Evolutionary conservation across 2,113 vertebrate genomes (phyloP).

Genomic region (Ochotona curzoniae): DNA sequence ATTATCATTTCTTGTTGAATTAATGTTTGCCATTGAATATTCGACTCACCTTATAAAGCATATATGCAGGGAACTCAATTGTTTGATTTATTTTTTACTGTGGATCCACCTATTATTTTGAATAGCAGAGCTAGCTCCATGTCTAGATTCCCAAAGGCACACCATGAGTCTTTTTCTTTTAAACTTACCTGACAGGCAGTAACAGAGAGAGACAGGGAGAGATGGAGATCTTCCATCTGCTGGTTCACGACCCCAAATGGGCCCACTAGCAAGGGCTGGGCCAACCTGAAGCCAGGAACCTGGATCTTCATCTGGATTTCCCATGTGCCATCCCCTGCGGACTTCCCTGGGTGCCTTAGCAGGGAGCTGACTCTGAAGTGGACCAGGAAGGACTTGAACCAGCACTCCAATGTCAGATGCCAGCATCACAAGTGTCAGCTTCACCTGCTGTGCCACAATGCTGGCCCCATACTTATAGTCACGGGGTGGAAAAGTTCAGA

Average conservation of each 20-base stretch:
- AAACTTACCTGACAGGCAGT: no score
- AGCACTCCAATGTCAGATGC: no score
- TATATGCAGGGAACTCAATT: conserved; percentile 6
- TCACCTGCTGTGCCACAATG: no score
- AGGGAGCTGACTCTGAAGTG: no score
- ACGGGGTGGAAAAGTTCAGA: neutral
- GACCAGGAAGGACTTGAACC: no score
- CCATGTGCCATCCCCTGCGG: no score
- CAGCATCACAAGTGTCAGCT: no score
- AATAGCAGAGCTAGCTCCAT: neutral
- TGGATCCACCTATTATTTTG: conserved; percentile 40
- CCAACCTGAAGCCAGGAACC: no score
- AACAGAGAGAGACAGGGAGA: neutral
- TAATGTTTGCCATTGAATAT: conserved; percentile 58
- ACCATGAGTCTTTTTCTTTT: neutral
- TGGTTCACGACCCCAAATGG: no score
- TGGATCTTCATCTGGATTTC: no score
- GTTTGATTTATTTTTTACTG: conserved; percentile 41
- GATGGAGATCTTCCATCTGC: neutral
- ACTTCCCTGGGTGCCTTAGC: no score
- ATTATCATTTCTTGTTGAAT: conserved; percentile 71
- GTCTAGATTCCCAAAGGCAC: neutral
- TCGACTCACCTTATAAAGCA: conserved; percentile 52
- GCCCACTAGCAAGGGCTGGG: no score
- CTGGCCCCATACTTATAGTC: neutral